Percentiles rank a stretch among this genome's conserved stretches.
phyloP scores from a whole-genome alignment of 2,113 vertebrate species.

The Riparia riparia region DNA sequence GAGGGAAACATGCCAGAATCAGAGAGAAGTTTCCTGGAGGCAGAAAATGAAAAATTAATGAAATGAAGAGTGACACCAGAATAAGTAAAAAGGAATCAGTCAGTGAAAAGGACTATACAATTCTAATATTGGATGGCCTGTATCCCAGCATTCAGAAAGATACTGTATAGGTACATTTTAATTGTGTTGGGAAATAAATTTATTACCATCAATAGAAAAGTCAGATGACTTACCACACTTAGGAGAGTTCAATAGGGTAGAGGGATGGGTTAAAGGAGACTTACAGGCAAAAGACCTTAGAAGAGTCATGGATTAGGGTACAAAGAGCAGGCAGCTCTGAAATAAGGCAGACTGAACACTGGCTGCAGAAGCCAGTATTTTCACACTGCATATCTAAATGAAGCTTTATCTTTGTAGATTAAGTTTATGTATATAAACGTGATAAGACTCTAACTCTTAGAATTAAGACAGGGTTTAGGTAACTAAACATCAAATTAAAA shows the following conservation, averaged over 20 bases:
- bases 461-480: background rate
- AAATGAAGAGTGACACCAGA: constrained; percentile 69
- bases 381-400: background rate
- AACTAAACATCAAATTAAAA: background rate
- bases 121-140: background rate
- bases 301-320: background rate
- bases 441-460: background rate
- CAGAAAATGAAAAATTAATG: constrained; percentile 76
- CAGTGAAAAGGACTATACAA: constrained; percentile 8
- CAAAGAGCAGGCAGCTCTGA: background rate
- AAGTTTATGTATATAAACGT: background rate
- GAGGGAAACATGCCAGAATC: constrained; percentile 68
- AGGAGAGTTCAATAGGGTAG: background rate
- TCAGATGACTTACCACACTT: background rate
- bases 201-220: background rate
- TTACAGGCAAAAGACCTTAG: background rate
- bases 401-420: background rate
- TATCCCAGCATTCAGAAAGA: constrained; percentile 1
- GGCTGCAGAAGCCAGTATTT: background rate
- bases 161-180: background rate
- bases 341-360: background rate
- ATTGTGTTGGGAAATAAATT: background rate
- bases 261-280: background rate
- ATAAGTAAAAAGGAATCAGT: constrained; percentile 66
- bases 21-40: constrained; percentile 71